phyloP scores from a whole-genome alignment of 1,140 invertebrate species.

The Parapsyche elsis region DNA sequence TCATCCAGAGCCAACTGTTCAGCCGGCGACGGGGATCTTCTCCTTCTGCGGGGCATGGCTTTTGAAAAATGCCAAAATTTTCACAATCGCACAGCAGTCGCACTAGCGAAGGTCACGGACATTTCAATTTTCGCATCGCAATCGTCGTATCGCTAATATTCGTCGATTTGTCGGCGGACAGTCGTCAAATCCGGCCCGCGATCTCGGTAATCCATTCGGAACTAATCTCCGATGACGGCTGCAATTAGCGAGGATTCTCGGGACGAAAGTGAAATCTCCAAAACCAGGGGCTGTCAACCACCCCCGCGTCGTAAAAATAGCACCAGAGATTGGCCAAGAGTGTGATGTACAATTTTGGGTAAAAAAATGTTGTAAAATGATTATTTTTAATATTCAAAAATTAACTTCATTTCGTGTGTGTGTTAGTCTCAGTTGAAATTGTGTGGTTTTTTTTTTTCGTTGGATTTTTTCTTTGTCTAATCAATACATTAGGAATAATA shows the following conservation, averaged over 20 bases:
- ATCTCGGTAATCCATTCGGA: conserved; percentile 47
- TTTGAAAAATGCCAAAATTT: not conserved
- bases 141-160: not conserved
- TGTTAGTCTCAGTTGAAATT: too few relatives aligned
- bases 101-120: too few relatives aligned
- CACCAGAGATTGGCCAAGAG: not conserved
- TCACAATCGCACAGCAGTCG: not conserved
- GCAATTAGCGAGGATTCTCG: conserved; percentile 52
- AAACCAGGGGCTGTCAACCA: conserved; percentile 9
- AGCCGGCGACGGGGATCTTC: conserved; percentile 45
- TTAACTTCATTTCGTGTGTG: too few relatives aligned
- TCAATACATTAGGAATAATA: too few relatives aligned
- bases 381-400: too few relatives aligned
- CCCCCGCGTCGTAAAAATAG: not conserved
- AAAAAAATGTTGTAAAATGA: too few relatives aligned
- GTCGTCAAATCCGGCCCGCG: not conserved
- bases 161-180: not conserved
- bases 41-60: conserved; percentile 52
- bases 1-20: conserved; percentile 49
- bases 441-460: too few relatives aligned
- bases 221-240: conserved; percentile 55
- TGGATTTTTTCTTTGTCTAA: too few relatives aligned
- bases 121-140: too few relatives aligned
- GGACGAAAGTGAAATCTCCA: conserved; percentile 11
- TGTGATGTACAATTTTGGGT: too few relatives aligned